These are phyloP conservation scores for Coreius guichenoti DNA, from an alignment of 2,797 vertebrate species.

Conservation along the genomic window DNA sequence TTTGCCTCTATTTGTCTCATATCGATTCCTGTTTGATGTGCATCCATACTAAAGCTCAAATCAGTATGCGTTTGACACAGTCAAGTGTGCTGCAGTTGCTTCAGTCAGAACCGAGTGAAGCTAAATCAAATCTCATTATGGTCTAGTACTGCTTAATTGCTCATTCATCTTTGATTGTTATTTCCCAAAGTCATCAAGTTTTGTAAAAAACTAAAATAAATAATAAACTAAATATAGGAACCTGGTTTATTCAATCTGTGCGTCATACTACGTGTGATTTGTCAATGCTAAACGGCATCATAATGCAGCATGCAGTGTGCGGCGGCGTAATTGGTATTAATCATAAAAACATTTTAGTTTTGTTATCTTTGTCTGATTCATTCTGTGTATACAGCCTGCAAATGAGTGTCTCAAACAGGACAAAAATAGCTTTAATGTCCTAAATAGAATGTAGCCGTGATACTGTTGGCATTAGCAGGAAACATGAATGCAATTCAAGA, in stretches of 20 bases:
- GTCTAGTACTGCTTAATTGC: conserved; percentile 62
- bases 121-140: conserved; percentile 67
- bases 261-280: conserved; percentile 22
- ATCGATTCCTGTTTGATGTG: conserved; percentile 57
- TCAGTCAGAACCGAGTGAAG: conserved; percentile 59
- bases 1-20: conserved; percentile 51
- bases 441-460: conserved; percentile 29
- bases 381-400: conserved; percentile 31
- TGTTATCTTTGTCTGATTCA: conserved; percentile 8
- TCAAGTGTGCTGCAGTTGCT: conserved; percentile 43
- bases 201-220: conserved; percentile 58
- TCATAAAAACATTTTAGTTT: not conserved
- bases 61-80: conserved; percentile 58
- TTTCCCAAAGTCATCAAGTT: conserved; percentile 66
- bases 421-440: conserved; percentile 17
- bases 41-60: conserved; percentile 53
- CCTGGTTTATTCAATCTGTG: conserved; percentile 31
- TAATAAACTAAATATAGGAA: not conserved
- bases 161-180: conserved; percentile 66
- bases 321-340: not conserved
- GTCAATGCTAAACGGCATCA: not conserved
- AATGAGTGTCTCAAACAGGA: conserved; percentile 18
- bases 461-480: conserved; percentile 32
- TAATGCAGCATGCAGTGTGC: not conserved
- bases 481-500: conserved; percentile 35